Evolutionary conservation across 2,113 vertebrate genomes (phyloP).

Genomic region (Axis porcinus): DNA sequence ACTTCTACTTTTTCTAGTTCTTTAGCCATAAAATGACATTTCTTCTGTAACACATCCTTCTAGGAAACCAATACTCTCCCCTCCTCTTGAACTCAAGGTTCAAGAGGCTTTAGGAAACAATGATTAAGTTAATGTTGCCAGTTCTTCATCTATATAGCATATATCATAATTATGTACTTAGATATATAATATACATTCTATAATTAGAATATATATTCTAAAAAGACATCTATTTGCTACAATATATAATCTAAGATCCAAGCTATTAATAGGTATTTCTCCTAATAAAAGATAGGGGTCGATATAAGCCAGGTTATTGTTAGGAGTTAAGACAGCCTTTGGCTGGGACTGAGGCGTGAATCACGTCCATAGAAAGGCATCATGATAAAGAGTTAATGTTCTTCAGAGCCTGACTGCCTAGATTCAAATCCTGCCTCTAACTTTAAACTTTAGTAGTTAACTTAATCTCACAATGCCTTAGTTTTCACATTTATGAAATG

Average conservation of each 20-base stretch:
- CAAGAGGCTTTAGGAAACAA: neutral
- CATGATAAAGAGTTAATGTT: neutral
- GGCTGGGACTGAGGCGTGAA: neutral
- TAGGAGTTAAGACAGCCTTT: neutral
- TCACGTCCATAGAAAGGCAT: neutral
- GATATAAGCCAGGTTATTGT: neutral
- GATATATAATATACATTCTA: neutral
- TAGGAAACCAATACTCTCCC: neutral
- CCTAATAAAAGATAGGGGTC: neutral
- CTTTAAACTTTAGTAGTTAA: neutral
- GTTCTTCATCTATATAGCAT: neutral
- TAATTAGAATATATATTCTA: neutral
- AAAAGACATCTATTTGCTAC: neutral
- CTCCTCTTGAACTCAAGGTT: neutral
- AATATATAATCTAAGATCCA: neutral
- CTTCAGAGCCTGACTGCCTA: neutral
- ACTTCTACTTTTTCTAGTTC: neutral
- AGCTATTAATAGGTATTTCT: neutral
- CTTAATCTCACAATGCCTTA: neutral
- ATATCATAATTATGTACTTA: neutral
- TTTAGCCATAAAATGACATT: neutral
- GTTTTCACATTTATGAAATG: neutral
- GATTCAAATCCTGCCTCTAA: neutral
- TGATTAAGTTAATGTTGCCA: neutral
- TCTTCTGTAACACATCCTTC: neutral